A percentile compares a stretch with the other conserved stretches of the same genome.
These are phyloP conservation scores for Saccopteryx bilineata DNA, from an alignment of 2,113 vertebrate species.

Conservation along the genomic window DNA sequence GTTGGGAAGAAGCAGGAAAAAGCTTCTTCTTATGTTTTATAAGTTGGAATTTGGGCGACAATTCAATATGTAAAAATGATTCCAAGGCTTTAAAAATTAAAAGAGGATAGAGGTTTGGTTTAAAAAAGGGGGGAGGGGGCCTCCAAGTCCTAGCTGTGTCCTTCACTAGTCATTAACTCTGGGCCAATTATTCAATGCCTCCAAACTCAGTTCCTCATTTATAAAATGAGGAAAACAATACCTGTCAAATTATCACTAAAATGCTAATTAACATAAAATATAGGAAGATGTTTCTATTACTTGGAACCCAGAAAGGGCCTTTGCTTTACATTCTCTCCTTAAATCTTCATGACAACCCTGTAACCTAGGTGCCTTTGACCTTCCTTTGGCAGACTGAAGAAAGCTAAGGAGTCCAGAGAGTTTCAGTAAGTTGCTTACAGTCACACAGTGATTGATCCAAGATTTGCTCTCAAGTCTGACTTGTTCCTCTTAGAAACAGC, in stretches of 20 bases:
- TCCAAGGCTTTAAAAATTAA: neutral
- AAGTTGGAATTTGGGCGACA: neutral
- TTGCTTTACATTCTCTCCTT: neutral
- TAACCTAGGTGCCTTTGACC: neutral
- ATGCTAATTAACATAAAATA: conserved; percentile 11
- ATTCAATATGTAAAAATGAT: neutral
- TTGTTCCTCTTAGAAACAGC: neutral
- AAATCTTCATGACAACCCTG: neutral
- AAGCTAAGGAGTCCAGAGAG: neutral
- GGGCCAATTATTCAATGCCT: conserved; percentile 1
- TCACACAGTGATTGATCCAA: neutral
- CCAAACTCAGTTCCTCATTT: conserved; percentile 11
- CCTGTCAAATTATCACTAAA: neutral
- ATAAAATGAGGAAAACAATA: neutral
- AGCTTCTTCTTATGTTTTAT: neutral
- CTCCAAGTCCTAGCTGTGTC: neutral
- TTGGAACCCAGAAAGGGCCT: neutral
- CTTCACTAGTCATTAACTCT: neutral
- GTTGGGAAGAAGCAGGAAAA: neutral
- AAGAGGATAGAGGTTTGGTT: neutral
- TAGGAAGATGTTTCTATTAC: neutral
- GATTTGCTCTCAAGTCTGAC: neutral
- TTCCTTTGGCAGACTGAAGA: neutral
- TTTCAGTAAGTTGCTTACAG: neutral
- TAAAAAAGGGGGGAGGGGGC: neutral